Base-by-base conservation (phyloP, 2,797 vertebrate species). In the Sebastes hubbsi region DNA sequence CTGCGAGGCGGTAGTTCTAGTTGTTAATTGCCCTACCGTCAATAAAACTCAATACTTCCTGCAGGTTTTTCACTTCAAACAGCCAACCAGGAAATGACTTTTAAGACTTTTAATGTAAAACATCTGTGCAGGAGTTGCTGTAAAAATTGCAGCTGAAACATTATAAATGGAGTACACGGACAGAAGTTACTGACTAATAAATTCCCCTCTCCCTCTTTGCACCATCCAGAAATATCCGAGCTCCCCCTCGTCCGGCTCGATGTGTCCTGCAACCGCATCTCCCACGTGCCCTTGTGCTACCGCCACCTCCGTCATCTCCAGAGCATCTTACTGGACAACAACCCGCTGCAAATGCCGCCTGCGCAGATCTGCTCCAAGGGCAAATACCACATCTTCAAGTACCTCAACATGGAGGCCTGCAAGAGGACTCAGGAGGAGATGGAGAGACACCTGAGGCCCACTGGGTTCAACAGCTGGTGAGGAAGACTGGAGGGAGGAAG, bases 301-400 rank as follows among this genome's bases (percentile, higher is more conserved):
- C 96, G 97, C 4, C 96, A 96, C 83, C 95, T 99, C 4, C 96
- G 96, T 3, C 97, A 98, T 75, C 97, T 99, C 10, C 98, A 99
- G 84, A 94, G 91, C 89, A 95, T 99, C 87, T 69, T 92, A 1
- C 92, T 98, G 38, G 98, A 99, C 91, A 97, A 96, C 94, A 99
- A 99, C 84, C 98, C 97, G 0, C 91, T 98, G 58, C 97, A 97
- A 72, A 97, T 95, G 85, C 98, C 98, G 0, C 97, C 98, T 0
- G 97, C 97, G 0, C 97, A 98, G 94, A 94, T 98, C 85, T 98
- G 97, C 91, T 95, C 97, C 85, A 97, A 97, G 87, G 97, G 97
- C 75, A 97, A 97, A 83, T 95, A 97, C 75, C 97, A 98, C 90
- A 97, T 98, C 90, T 98, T 98, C 83, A 98, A 98, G 91, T 97